Evolutionary conservation across 2,888 invertebrate genomes (phyloP), one percentile per base, ranked within the genome.

Genomic region (Exocentrus adspersus): DNA sequence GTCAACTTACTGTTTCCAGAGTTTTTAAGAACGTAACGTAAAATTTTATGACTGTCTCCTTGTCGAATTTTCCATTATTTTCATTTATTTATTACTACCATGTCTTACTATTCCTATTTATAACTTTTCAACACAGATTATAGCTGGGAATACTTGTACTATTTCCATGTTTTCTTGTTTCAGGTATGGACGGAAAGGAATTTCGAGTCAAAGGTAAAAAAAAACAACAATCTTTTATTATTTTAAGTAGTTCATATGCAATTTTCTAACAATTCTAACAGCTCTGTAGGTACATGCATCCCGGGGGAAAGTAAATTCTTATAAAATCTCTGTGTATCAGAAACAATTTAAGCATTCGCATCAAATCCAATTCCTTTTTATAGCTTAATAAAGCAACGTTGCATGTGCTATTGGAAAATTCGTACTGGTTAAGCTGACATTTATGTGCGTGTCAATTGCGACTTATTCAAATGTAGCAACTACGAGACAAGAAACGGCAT

Each of bases 171-270:
- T 24, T 24, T 42, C 20, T 48, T 58, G 28, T 54, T 54, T 7
- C 43, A 54, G 54, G 7, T 24, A 86, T 87, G 86, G 84, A 86
- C 75, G 83, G 83, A 61, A 80, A 83, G 63, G 86, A 87, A 79
- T 86, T 86, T 75, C 81, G 86, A 60, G 81, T 82, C 74, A 76
- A 85, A 77, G 86, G 86, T 86, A 79, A 85, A n/a, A n/a, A n/a
- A n/a, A n/a, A n/a, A n/a, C n/a, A n/a, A 16, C 14, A 14, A 42
- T 43, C n/a, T 19, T n/a, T 43, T 43, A 2, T 24, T 5, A n/a
- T n/a, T 43, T 7, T 43, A 9, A n/a, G 19, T 43, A n/a, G n/a
- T n/a, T n/a, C n/a, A n/a, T n/a, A n/a, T n/a, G n/a, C n/a, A n/a
- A n/a, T n/a, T n/a, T n/a, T n/a, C n/a, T n/a, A n/a, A n/a, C n/a